Conservation (phyloP, 2,888 invertebrate genomes). For the Cremastinae sp. region DNA sequence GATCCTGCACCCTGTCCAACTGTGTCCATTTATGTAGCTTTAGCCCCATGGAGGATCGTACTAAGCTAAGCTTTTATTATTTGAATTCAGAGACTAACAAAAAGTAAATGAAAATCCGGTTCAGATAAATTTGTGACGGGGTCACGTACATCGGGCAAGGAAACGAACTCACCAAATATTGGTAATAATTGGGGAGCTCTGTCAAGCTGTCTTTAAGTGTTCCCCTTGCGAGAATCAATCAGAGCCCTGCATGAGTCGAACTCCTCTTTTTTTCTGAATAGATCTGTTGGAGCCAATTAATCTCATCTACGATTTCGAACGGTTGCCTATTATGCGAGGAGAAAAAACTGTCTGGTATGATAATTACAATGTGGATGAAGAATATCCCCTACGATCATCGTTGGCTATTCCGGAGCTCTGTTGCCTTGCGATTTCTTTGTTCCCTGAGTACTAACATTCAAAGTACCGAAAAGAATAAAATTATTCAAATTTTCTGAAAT, state of each 20-base stretch:
- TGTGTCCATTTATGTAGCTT: constrained; percentile 11
- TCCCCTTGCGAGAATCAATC: not conserved
- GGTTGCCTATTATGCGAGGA: constrained; percentile 49
- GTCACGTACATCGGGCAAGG: constrained; percentile 16
- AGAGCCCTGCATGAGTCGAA: constrained; percentile 7
- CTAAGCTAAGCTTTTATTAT: constrained; percentile 44
- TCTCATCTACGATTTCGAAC: constrained; percentile 51
- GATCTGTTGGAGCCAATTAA: constrained; percentile 63
- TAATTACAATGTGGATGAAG: constrained; percentile 31
- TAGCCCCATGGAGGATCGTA: constrained; percentile 11
- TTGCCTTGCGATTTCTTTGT: constrained; percentile 67
- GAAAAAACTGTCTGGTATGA: constrained; percentile 34
- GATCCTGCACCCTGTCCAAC: constrained; percentile 14
- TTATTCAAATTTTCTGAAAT: constrained; percentile 22
- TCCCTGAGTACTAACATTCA: constrained; percentile 62
- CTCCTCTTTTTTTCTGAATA: constrained; percentile 55
- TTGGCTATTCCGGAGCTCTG: too few relatives aligned
- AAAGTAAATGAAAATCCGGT: constrained; percentile 57
- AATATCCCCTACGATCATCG: too few relatives aligned
- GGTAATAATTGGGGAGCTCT: constrained; percentile 10
- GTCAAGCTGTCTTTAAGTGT: not conserved
- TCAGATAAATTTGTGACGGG: constrained; percentile 40
- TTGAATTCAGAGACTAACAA: constrained; percentile 26
- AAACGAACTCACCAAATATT: constrained; percentile 29
- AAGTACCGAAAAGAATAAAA: not conserved